These are phyloP conservation scores for Drosophila gunungcola DNA, from an alignment of 1,140 invertebrate species.

Conservation along the genomic window DNA sequence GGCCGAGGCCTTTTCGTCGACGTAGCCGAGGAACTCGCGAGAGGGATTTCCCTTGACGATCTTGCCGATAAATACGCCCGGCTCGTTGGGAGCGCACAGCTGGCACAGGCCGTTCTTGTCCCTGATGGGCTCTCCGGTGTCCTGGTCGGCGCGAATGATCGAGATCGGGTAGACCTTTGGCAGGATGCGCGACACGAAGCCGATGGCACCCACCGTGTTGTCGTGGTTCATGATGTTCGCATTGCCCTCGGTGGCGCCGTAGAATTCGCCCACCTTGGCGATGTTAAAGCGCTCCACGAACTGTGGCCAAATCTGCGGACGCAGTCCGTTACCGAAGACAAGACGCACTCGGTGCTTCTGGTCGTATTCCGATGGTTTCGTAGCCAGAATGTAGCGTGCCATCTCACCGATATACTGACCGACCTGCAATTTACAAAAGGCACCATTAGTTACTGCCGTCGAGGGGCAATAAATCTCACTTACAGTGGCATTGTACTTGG, in stretches of 20 bases:
- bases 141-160: conserved; percentile 94
- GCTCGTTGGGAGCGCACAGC: conserved; percentile 90
- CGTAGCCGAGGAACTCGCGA: conserved; percentile 95
- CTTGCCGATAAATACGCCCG: conserved; percentile 98
- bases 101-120: conserved; percentile 92
- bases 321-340: conserved; percentile 97
- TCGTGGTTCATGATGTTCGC: conserved; percentile 97
- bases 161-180: conserved; percentile 94
- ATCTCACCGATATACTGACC: conserved; percentile 99
- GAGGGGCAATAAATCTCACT: conserved; percentile 76
- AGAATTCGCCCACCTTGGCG: conserved; percentile 95
- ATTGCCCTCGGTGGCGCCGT: conserved; percentile 99
- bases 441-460: not conserved
- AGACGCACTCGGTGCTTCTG: conserved; percentile 92
- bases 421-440: conserved; percentile 49
- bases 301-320: conserved; percentile 97
- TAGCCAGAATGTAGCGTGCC: conserved; percentile 97
- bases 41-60: conserved; percentile 93
- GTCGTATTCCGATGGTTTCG: conserved; percentile 92
- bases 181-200: conserved; percentile 95
- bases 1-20: conserved; percentile 95
- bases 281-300: conserved; percentile 96
- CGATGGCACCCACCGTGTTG: conserved; percentile 96
- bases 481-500: conserved; percentile 97
- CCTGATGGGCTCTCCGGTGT: conserved; percentile 92